These are phyloP conservation scores for Harpalus rubripes DNA, from an alignment of 2,888 invertebrate genomes.

Conservation along the genomic window DNA sequence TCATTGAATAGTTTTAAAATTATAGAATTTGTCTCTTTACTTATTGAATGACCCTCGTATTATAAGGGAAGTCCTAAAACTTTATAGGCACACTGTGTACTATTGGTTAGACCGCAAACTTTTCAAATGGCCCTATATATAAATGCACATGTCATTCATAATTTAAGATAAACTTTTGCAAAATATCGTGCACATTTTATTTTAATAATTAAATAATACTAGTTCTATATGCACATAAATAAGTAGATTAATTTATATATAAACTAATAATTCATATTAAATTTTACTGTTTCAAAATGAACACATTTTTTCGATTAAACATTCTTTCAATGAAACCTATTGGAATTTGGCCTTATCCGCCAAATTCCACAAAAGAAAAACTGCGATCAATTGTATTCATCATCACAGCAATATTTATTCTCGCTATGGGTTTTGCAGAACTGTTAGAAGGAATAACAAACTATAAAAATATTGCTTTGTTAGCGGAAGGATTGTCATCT, in stretches of 20 bases:
- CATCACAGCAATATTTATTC: neutral
- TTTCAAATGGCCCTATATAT: too few species aligned
- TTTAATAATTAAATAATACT: neutral
- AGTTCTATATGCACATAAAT: neutral
- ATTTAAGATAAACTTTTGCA: neutral
- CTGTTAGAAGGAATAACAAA: neutral
- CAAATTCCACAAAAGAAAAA: neutral
- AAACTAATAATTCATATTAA: neutral
- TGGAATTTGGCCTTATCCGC: slow-evolving; percentile 16
- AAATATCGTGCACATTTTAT: neutral
- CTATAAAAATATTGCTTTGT: neutral
- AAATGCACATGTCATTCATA: neutral
- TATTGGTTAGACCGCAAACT: too few species aligned
- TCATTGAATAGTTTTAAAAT: too few species aligned
- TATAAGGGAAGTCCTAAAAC: too few species aligned
- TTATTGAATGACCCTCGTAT: too few species aligned
- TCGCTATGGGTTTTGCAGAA: neutral
- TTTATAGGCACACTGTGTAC: too few species aligned
- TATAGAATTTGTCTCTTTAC: too few species aligned
- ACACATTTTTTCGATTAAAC: slow-evolving; percentile 20
- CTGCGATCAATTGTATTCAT: neutral
- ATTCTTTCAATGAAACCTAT: slow-evolving; percentile 10
- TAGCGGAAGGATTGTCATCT: neutral
- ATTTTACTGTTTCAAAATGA: neutral
- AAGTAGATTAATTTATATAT: neutral